Percentiles rank a stretch among this genome's conserved stretches.
Conservation (phyloP, 1,140 invertebrate species). For the Muscidifurax raptorellus region DNA sequence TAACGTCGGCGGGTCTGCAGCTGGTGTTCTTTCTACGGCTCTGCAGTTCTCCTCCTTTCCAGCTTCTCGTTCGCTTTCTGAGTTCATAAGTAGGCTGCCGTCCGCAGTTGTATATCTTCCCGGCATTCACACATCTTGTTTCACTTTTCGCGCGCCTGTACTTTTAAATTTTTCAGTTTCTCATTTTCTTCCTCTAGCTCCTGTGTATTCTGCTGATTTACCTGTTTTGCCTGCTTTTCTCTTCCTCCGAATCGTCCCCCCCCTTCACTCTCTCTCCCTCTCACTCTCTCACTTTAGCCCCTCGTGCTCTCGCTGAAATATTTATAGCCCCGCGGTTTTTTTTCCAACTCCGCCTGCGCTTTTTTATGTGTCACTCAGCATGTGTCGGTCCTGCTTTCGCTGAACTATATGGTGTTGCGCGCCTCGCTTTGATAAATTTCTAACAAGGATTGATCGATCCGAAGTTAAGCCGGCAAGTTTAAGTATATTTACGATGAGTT, state of each 20-base stretch:
- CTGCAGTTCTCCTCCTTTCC: neutral
- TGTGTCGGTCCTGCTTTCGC: neutral
- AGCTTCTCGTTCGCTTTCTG: slow-evolving; percentile 24
- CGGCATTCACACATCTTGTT: slow-evolving; percentile 34
- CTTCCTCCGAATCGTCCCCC: neutral
- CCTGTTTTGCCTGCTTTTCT: neutral
- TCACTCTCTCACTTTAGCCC: neutral
- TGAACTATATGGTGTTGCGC: neutral
- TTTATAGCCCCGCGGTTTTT: slow-evolving; percentile 5
- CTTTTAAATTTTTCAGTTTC: slow-evolving; percentile 45
- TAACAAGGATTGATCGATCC: neutral
- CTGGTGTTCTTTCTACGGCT: slow-evolving; percentile 9
- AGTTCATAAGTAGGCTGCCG: slow-evolving; percentile 43
- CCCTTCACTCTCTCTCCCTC: neutral
- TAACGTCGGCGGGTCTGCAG: slow-evolving; percentile 31
- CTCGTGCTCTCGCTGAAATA: neutral
- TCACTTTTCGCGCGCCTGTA: slow-evolving; percentile 37
- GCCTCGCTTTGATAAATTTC: neutral
- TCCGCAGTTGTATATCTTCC: slow-evolving; percentile 30
- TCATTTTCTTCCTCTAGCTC: slow-evolving; percentile 16
- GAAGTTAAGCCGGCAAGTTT: neutral
- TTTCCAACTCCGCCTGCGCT: neutral
- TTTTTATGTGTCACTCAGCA: slow-evolving; percentile 1
- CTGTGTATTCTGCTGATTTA: slow-evolving; percentile 33
- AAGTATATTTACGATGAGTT: neutral